Evolutionary conservation across 2,888 invertebrate species (phyloP), one percentile per base, ranked within the genome.

Genomic region (Phalera bucephala): DNA sequence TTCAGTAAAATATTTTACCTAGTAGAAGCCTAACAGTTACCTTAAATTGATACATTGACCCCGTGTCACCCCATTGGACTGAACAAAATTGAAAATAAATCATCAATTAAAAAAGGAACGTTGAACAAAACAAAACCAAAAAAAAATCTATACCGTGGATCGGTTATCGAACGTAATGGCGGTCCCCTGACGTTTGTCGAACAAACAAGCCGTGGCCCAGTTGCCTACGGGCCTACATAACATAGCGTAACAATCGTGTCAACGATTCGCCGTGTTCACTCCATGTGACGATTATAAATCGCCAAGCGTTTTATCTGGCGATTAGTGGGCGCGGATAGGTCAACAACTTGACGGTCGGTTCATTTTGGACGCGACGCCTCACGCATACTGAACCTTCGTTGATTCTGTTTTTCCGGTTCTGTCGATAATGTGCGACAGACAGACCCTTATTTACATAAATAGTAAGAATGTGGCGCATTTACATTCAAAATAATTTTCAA

Each of bases 211-310:
- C 50, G 45, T 54, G 61, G 41, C 64, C 63, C 47, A 60, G 47
- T 56, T 66, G 51, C 38, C 49, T 47, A 56, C 34, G 47, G 37
- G 36, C 48, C 56, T 48, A 52, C 54, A 57, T 65, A 64, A 63
- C 47, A 59, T 54, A 44, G 51, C 57, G 57, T 55, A 56, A 64
- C 64, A 64, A 66, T 52, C 40, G 54, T 66, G 64, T 62, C 64
- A 62, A 37, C 44, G 37, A 52, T 57, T 50, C 17, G 17, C 36
- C 25, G 44, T 47, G 48, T 56, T 59, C 52, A 56, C 43, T 37
- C 43, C 43, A 37, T 33, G 46, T 36, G 36, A 36, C 17, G 10
- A 40, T 48, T 45, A 38, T 54, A 44, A 45, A 48, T 45, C 40
- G 45, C 33, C 36, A 6, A 23, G 37, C 34, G 23, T 39, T 44